Percentiles rank a stretch among this genome's conserved stretches.
Evolutionary conservation across 2,113 vertebrate species (phyloP).

Genomic region (Cryptotis parvus): DNA sequence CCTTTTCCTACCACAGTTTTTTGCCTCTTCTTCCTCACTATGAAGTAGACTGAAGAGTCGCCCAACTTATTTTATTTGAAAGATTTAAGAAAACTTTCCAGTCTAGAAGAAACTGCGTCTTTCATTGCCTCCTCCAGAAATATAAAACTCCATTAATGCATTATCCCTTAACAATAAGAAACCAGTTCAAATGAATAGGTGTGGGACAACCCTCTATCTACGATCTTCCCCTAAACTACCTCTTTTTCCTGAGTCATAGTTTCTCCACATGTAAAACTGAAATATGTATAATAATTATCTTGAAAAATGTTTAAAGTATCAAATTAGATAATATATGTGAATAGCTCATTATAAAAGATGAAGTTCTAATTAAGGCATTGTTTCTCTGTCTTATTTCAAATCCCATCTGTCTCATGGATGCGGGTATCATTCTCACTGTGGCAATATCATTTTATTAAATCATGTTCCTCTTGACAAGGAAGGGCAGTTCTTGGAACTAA

Average conservation of each 20-base stretch:
- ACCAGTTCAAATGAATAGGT: not conserved
- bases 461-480: conserved; percentile 65
- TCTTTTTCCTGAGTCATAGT: conserved; percentile 22
- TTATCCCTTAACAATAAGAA: not conserved
- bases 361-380: conserved; percentile 68
- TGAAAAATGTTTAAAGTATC: conserved; percentile 59
- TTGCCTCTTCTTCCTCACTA: not conserved
- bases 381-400: conserved; percentile 70
- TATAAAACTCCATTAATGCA: not conserved
- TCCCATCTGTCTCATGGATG: conserved; percentile 62
- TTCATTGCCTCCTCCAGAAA: not conserved
- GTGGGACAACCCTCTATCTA: not conserved
- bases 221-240: conserved; percentile 5
- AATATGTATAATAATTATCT: conserved; percentile 54
- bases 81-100: not conserved
- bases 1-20: not conserved
- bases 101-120: not conserved
- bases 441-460: conserved; percentile 61
- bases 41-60: not conserved
- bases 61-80: conserved; percentile 27
- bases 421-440: not conserved
- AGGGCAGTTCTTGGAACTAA: conserved; percentile 28
- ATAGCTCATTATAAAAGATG: conserved; percentile 65
- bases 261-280: conserved; percentile 44
- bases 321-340: conserved; percentile 60